Base-by-base conservation (phyloP, 2,888 invertebrate genomes). In the Augochlorella aurata region DNA sequence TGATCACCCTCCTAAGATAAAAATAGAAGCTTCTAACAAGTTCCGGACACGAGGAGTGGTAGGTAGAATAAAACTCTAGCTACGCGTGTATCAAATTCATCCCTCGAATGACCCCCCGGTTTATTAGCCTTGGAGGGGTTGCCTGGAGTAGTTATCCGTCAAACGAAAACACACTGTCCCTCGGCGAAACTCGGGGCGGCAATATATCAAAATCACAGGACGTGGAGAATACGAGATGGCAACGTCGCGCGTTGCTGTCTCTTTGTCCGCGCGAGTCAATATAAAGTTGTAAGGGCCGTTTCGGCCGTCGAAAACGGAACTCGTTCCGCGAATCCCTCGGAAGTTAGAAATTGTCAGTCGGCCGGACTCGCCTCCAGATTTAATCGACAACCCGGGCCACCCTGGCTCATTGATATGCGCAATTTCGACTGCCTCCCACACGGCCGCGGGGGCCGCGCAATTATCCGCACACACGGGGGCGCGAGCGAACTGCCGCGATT, bases 401-500 rank as follows among this genome's bases (percentile, higher is more conserved):
- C n/a, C 45, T 14, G 70, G 74, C 77, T 87, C 87, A 87, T 88
- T 88, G 88, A 85, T 88, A 88, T 87, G 87, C 88, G 88, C 87
- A 88, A 88, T 88, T 88, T 88, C 84, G 87, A 81, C 79, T 81
- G 84, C 80, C 83, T 83, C 85, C 89, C 83, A 87, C 84, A 68
- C 74, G 58, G 58, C 24, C 58, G 77, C 73, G 61, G 58, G 69
- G 38, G 66, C 78, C 50, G 76, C 83, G 89, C 88, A 88, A 88
- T 88, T 88, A 87, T 88, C 88, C 79, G 58, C 77, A 79, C 79
- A 79, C 49, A 49, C 74, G 45, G 14, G 58, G 24, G 14, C 65
- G 66, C 52, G 66, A 58, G 24, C 44, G 66, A 77, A 68, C 61
- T 68, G 24, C 52, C 45, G 52, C 72, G 72, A 88, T 89, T 89